Evolutionary conservation across 2,113 vertebrate genomes (phyloP).

Genomic region (Hydropotes inermis): DNA sequence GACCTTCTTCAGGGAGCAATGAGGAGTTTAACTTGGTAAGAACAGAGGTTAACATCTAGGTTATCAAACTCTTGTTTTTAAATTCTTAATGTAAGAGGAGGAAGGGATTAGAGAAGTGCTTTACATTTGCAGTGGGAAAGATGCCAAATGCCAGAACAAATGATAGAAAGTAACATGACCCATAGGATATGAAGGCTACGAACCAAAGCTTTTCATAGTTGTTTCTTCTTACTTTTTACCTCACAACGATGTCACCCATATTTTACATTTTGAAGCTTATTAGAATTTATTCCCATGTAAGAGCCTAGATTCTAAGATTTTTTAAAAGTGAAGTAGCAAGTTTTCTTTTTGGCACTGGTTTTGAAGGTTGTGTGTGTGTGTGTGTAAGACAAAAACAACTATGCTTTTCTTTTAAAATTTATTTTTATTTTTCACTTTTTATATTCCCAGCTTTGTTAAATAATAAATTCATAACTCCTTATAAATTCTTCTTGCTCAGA

Average conservation of each 20-base stretch:
- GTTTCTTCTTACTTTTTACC: not conserved
- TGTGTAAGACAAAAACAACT: not conserved
- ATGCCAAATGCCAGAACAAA: not conserved
- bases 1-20: not conserved
- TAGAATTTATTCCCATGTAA: not conserved
- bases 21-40: not conserved
- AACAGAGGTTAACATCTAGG: not conserved
- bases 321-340: not conserved
- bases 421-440: not conserved
- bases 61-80: not conserved
- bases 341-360: not conserved
- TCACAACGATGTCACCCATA: not conserved
- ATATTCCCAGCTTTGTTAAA: slow-evolving; percentile 12
- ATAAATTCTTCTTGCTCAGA: not conserved
- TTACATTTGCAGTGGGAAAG: not conserved
- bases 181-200: not conserved
- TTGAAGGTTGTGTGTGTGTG: not conserved
- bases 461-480: not conserved
- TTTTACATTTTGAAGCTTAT: not conserved
- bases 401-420: not conserved
- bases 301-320: not conserved
- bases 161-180: not conserved
- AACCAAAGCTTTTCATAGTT: not conserved
- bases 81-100: not conserved
- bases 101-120: not conserved